Conservation (phyloP, 2,113 vertebrate species). For the Channa maculata region DNA sequence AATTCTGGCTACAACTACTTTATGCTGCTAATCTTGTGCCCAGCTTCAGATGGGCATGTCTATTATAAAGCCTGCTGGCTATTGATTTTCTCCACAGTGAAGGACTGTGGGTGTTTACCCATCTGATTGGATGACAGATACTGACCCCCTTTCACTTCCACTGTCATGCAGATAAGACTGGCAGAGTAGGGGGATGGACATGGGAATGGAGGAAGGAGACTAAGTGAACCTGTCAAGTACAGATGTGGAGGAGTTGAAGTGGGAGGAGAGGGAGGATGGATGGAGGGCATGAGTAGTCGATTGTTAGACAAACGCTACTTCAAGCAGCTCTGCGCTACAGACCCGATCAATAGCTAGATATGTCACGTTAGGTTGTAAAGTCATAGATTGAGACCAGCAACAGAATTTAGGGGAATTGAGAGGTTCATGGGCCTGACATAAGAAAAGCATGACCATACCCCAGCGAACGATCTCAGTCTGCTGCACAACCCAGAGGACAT, state of each 20-base stretch:
- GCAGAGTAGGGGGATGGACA: slow-evolving; percentile 20
- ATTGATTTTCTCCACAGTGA: slow-evolving; percentile 58
- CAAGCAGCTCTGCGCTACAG: slow-evolving; percentile 43
- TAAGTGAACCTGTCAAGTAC: slow-evolving; percentile 50
- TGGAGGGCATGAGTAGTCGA: slow-evolving; percentile 41
- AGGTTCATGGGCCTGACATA: slow-evolving; percentile 2
- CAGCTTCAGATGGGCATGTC: slow-evolving; percentile 40
- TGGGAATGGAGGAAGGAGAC: neutral
- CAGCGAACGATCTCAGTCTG: slow-evolving; percentile 3
- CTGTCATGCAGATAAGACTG: slow-evolving; percentile 63
- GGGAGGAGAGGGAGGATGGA: slow-evolving; percentile 14
- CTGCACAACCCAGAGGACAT: neutral
- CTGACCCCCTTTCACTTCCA: slow-evolving; percentile 47
- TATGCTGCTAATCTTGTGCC: slow-evolving; percentile 44
- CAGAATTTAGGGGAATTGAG: slow-evolving; percentile 5
- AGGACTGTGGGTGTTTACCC: slow-evolving; percentile 61
- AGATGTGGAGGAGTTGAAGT: slow-evolving; percentile 37
- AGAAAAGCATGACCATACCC: slow-evolving; percentile 4
- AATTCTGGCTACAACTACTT: slow-evolving; percentile 31
- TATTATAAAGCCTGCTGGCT: slow-evolving; percentile 45
- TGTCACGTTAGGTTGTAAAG: slow-evolving; percentile 58
- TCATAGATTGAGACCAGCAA: slow-evolving; percentile 36
- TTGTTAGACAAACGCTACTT: slow-evolving; percentile 46
- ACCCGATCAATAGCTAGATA: slow-evolving; percentile 65
- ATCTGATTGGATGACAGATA: slow-evolving; percentile 60